phyloP scores from a whole-genome alignment of 2,888 invertebrate species.

The Rhorus exstirpatorius region DNA sequence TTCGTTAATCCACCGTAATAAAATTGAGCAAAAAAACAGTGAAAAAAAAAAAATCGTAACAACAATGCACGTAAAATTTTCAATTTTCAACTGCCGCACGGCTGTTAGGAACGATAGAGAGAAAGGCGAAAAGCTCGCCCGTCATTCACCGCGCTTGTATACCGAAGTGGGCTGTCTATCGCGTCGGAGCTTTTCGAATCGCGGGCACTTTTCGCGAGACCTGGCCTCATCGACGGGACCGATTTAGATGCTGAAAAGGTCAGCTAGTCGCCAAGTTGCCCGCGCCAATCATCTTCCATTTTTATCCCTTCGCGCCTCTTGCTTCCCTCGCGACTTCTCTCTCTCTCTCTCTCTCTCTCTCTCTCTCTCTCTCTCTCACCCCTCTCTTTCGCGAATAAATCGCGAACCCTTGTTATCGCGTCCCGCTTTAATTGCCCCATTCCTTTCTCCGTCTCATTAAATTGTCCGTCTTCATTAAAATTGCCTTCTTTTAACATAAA shows the following conservation, averaged over 20 bases:
- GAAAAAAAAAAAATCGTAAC: background rate
- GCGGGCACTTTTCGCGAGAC: conserved; percentile 67
- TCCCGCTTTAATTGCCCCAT: conserved; percentile 70
- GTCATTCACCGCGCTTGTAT: conserved; percentile 59
- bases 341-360: conserved; percentile 32
- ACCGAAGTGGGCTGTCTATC: conserved; percentile 61
- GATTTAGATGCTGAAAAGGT: conserved; percentile 84
- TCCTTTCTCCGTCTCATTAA: conserved; percentile 42
- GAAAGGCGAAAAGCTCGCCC: conserved; percentile 59
- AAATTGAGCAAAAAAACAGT: background rate
- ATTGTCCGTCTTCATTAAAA: background rate
- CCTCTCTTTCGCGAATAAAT: conserved; percentile 29
- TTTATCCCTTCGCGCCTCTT: conserved; percentile 62
- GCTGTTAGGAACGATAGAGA: conserved; percentile 14
- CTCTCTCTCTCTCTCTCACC: background rate
- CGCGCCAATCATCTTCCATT: conserved; percentile 73
- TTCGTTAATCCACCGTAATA: conserved; percentile 19
- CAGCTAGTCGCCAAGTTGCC: conserved; percentile 81
- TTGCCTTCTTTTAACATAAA: conserved; percentile 40
- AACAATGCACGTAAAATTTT: conserved; percentile 8
- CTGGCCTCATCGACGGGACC: conserved; percentile 79
- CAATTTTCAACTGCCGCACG: conserved; percentile 27
- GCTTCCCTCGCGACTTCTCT: background rate
- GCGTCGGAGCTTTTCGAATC: conserved; percentile 69
- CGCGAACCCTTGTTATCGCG: conserved; percentile 54